Base-by-base conservation (phyloP, 2,888 invertebrate species). In the Catocala sponsa region DNA sequence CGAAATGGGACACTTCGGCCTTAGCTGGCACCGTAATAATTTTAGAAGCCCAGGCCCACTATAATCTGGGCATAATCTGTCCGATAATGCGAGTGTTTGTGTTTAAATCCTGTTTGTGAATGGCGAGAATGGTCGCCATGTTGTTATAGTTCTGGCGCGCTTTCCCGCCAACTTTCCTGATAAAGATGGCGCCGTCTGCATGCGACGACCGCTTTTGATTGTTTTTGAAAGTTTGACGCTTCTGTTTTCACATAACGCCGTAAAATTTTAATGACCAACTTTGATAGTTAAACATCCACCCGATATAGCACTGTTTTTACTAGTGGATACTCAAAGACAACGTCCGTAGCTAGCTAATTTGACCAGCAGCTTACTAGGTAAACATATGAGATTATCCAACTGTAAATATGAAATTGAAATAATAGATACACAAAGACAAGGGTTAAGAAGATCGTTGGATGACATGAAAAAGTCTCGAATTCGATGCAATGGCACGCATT, bases 61-160 rank as follows among this genome's bases (percentile, higher is more conserved):
- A 91, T 94, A 94, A 94, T 94, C 94, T 94, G 91, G 85, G 88
- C 87, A 87, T 94, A 94, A 94, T 94, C 94, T 94, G 89, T 82
- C 89, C 91, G 92, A 94, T 94, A 94, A 94, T 89, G 92, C 87
- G 86, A 87, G 80, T 85, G 91, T 91, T 92, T 88, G 87, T 81
- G 90, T 89, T 90, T 88, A 91, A 93, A 92, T 92, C 89, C 85
- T 82, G 83, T 82, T 86, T 83, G 82, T 79, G 82, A 84, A 76
- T 80, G 83, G 80, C 80, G 77, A 15, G 81, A 85, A 76, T 79
- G 83, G 80, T 80, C 80, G 84, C 87, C 88, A 88, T 88, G 84
- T 88, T 88, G 86, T 80, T 86, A 81, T 83, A 86, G 89, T 89
- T 91, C 91, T 84, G 83, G 87, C 88, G 88, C 83, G 78, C 74